Evolutionary conservation across 1,140 invertebrate genomes (phyloP).

Genomic region (Cephus cinctus): DNA sequence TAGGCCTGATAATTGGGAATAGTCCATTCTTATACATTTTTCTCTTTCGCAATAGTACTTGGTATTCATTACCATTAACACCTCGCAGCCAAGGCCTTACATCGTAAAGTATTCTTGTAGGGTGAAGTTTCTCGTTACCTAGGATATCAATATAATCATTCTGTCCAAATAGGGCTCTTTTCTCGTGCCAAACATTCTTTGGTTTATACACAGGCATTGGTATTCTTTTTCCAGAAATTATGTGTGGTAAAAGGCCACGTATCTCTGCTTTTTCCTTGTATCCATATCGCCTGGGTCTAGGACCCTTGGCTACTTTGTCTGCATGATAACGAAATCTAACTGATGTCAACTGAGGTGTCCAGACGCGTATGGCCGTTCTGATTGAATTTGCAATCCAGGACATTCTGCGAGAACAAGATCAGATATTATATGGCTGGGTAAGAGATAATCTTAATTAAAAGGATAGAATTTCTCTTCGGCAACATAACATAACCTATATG

Average conservation of each 20-base stretch:
- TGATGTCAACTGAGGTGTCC: constrained; percentile 48
- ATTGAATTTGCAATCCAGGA: constrained; percentile 31
- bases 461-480: too few species aligned
- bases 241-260: constrained; percentile 68
- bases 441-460: too few species aligned
- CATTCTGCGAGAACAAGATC: constrained; percentile 27
- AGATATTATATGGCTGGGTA: too few species aligned
- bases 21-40: constrained; percentile 61
- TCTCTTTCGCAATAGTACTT: constrained; percentile 74
- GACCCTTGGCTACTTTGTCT: constrained; percentile 63
- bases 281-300: constrained; percentile 62
- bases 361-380: constrained; percentile 17
- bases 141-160: constrained; percentile 97
- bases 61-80: constrained; percentile 83
- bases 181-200: constrained; percentile 71
- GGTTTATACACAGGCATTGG: constrained; percentile 72
- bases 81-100: constrained; percentile 86
- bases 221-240: constrained; percentile 52
- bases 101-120: constrained; percentile 77
- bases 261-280: constrained; percentile 68
- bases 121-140: constrained; percentile 78
- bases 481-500: too few species aligned
- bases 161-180: constrained; percentile 84
- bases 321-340: constrained; percentile 67
- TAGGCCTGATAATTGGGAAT: constrained; percentile 65